Percentiles rank a stretch among this genome's conserved stretches.
phyloP scores from a whole-genome alignment of 1,140 invertebrate species.

The Drosophila sucinea region DNA sequence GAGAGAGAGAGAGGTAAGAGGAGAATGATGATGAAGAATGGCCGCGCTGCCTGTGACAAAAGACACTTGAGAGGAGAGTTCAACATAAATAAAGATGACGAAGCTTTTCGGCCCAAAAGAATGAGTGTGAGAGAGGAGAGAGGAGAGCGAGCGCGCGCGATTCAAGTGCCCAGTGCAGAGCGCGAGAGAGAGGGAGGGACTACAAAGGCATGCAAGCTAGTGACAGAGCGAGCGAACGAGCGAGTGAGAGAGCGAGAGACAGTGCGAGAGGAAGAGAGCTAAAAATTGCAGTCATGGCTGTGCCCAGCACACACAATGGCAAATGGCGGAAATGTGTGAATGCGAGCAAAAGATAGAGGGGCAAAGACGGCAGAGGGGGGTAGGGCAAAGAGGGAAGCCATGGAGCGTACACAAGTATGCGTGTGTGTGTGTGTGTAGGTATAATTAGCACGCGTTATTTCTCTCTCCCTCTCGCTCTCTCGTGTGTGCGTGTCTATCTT shows the following conservation, averaged over 20 bases:
- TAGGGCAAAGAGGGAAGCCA: slow-evolving; percentile 25
- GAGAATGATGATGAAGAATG: slow-evolving; percentile 28
- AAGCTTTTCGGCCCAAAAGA: slow-evolving; percentile 55
- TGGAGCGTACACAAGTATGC: slow-evolving; percentile 12
- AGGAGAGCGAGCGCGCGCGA: neutral
- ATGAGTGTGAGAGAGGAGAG: slow-evolving; percentile 14
- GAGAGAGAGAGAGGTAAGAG: neutral
- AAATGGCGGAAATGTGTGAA: slow-evolving; percentile 71
- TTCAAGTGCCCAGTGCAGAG: neutral
- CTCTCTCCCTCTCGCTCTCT: too few relatives aligned
- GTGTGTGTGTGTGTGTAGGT: slow-evolving; percentile 5
- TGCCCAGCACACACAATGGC: slow-evolving; percentile 22
- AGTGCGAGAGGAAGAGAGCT: slow-evolving; percentile 15
- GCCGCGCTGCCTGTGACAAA: slow-evolving; percentile 64
- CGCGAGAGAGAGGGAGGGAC: neutral
- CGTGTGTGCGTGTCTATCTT: slow-evolving; percentile 22
- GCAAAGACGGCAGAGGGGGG: slow-evolving; percentile 8
- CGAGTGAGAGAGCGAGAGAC: neutral
- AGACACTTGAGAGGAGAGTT: slow-evolving; percentile 61
- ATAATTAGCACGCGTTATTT: slow-evolving; percentile 60
- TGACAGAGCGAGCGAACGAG: slow-evolving; percentile 12
- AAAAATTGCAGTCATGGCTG: slow-evolving; percentile 46
- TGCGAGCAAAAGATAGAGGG: slow-evolving; percentile 44
- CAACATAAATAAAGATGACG: slow-evolving; percentile 79
- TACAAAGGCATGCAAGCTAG: slow-evolving; percentile 11